phyloP scores from a whole-genome alignment of 2,797 vertebrate genomes.

The Diplodus puntazzo region DNA sequence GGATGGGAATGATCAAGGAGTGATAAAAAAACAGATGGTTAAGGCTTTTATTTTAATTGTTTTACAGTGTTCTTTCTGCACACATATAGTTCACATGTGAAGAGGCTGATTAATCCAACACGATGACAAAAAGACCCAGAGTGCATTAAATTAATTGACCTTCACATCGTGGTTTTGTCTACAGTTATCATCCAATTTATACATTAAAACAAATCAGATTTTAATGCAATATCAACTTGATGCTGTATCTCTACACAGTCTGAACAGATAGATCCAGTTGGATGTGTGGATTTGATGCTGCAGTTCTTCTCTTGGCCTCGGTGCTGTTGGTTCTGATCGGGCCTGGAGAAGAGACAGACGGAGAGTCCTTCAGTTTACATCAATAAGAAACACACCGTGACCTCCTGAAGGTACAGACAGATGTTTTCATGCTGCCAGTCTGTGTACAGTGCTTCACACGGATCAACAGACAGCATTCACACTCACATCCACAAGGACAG shows the following conservation, averaged over 20 bases:
- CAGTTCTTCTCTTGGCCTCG: conserved; percentile 7
- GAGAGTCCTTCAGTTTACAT: not conserved
- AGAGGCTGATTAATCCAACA: no score
- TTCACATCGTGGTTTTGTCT: not conserved
- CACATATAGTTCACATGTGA: no score
- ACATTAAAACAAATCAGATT: not conserved
- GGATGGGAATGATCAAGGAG: not conserved
- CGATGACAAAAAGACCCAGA: not conserved
- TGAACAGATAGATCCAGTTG: not conserved
- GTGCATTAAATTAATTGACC: not conserved
- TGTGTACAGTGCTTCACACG: not conserved
- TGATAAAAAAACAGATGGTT: not conserved
- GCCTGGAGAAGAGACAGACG: conserved; percentile 9
- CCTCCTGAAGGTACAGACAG: not conserved
- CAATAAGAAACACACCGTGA: not conserved
- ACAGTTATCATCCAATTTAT: not conserved
- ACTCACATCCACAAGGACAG: not conserved
- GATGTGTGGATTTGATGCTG: not conserved
- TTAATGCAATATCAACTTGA: not conserved
- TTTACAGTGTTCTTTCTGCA: no score
- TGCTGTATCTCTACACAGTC: not conserved
- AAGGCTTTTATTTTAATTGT: not conserved
- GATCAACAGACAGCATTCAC: not conserved
- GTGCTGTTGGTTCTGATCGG: not conserved
- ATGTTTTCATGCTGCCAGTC: not conserved